Base-by-base conservation (phyloP, 2,888 invertebrate genomes). In the Diadromus collaris region DNA sequence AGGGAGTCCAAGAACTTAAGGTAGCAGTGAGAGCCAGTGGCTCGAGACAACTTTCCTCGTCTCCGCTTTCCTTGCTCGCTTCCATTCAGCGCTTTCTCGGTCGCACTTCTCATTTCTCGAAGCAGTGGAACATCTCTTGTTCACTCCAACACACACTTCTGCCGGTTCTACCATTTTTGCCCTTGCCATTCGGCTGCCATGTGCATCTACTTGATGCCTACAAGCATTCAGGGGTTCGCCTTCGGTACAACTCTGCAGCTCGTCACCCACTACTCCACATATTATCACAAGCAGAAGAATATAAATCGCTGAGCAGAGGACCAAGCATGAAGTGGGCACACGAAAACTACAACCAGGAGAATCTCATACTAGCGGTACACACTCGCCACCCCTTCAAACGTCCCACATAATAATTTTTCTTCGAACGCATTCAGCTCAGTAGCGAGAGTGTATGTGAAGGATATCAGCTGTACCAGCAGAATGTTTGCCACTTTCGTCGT, bases 1-100 rank as follows among this genome's bases (percentile, higher is more conserved):
- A 13, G 84, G 84, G 87, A 87, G 80, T 81, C 83, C 74, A 73
- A 69, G 78, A 84, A 77, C 79, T 81, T 79, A 70, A 67, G 81
- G 72, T 60, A 48, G 44, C 29, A 51, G 46, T 61, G 61, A 44
- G 21, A 13, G 51, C 68, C 41, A 54, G 34, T 78, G 46, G 68
- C 56, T 10, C 54, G 64, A n/a, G 70, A 34, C 70, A 70, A 76
- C 77, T 78, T 78, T 69, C 76, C 54, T 56, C 51, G 64, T 77
- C 69, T 76, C 67, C 74, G 24, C 67, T 44, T 60, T 60, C 78
- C 77, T 71, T 51, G 76, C 56, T 29, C 56, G 74, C n/a, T 51
- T 67, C 74, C 44, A 34, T 61, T 46, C 69, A 13, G 19, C 69
- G 32, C 38, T 61, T 24, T 27, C 56, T 73, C 70, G 7, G 58